These are phyloP conservation scores for Allophyes oxyacanthae DNA, from an alignment of 2,888 invertebrate genomes.

Conservation along the genomic window DNA sequence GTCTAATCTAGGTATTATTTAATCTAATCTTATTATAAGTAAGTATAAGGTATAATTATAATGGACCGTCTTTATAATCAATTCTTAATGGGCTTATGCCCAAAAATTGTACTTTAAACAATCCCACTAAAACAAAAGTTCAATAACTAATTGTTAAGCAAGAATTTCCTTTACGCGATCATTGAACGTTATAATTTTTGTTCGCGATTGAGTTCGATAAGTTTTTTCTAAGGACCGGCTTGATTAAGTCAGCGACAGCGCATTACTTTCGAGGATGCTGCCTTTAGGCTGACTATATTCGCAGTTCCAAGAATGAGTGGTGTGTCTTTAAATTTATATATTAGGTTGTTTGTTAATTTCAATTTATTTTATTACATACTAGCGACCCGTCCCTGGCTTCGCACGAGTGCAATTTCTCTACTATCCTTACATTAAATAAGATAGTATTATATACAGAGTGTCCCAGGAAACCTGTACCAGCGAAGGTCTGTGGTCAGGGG, in stretches of 20 bases:
- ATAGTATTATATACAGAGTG: too few relatives aligned
- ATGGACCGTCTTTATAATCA: too few relatives aligned
- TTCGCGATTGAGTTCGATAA: conserved; percentile 35
- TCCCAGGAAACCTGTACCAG: too few relatives aligned
- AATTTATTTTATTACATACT: conserved; percentile 21
- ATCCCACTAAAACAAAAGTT: not conserved
- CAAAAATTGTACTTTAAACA: not conserved
- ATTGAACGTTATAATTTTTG: conserved; percentile 24
- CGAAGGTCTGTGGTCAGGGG: too few relatives aligned
- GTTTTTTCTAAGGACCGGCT: conserved; percentile 46
- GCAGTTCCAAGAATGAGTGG: conserved; percentile 34
- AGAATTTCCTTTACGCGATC: conserved; percentile 12
- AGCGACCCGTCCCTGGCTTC: too few relatives aligned
- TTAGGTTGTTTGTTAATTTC: conserved; percentile 36
- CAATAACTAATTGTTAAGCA: conserved; percentile 6
- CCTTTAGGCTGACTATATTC: conserved; percentile 34
- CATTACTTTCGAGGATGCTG: conserved; percentile 8
- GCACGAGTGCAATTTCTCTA: too few relatives aligned
- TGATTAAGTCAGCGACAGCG: conserved; percentile 55
- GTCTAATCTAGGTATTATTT: too few relatives aligned
- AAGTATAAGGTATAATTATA: too few relatives aligned
- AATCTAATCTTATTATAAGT: too few relatives aligned
- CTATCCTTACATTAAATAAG: too few relatives aligned
- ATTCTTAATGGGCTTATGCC: too few relatives aligned
- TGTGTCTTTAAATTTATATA: conserved; percentile 10